phyloP scores from a whole-genome alignment of 1,140 invertebrate species.

The Meteorus sp. region DNA sequence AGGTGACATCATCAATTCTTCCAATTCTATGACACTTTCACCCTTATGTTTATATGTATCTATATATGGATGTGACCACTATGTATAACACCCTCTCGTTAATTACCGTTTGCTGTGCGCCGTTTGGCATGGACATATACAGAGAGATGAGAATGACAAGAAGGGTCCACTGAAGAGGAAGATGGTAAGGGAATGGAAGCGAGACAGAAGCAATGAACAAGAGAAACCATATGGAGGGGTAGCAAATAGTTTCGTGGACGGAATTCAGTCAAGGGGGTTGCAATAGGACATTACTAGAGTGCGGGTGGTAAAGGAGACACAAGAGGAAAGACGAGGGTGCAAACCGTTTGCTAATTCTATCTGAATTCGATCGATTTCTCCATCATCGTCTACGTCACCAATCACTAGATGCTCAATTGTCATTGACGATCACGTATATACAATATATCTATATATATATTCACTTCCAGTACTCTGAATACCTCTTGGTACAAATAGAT shows the following conservation, averaged over 20 bases:
- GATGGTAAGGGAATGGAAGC: background rate
- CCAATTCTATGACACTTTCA: background rate
- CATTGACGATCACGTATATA: background rate
- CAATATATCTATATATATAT: background rate
- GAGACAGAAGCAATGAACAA: too few relatives aligned
- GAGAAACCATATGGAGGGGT: too few relatives aligned
- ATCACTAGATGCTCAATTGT: conserved; percentile 9
- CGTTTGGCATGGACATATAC: conserved; percentile 17
- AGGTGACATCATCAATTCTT: background rate
- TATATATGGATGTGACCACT: background rate
- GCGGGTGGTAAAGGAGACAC: background rate
- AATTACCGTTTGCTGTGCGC: conserved; percentile 13
- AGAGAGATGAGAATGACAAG: too few relatives aligned
- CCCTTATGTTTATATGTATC: background rate
- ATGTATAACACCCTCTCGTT: background rate
- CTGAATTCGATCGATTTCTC: conserved; percentile 17
- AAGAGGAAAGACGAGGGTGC: background rate
- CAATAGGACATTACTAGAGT: too few relatives aligned
- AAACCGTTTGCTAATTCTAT: conserved; percentile 20
- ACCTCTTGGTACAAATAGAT: too few relatives aligned
- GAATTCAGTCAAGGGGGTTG: conserved; percentile 7
- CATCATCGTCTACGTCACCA: conserved; percentile 21
- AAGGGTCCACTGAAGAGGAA: background rate
- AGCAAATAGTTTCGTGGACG: conserved; percentile 18
- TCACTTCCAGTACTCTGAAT: background rate